Evolutionary conservation across 2,113 vertebrate species (phyloP).

Genomic region (Dromiciops gliroides): DNA sequence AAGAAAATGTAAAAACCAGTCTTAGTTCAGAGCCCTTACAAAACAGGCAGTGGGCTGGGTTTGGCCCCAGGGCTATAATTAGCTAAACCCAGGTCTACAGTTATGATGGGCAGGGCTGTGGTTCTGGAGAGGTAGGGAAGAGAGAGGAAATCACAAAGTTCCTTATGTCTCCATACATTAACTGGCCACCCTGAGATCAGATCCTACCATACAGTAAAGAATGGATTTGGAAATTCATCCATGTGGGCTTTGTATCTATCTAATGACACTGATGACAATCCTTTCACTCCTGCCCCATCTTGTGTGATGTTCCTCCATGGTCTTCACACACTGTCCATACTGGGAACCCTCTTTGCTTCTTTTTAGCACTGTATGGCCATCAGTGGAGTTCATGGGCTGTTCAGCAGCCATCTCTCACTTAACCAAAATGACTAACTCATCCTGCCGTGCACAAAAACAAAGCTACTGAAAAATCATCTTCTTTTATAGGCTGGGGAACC

Average conservation of each 20-base stretch:
- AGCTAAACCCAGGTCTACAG: not conserved
- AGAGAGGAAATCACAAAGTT: not conserved
- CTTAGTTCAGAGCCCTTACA: not conserved
- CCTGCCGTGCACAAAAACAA: not conserved
- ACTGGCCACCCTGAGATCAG: not conserved
- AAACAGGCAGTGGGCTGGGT: too few species aligned
- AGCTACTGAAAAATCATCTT: not conserved
- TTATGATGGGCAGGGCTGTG: not conserved
- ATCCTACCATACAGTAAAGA: not conserved
- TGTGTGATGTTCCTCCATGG: too few species aligned
- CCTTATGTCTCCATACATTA: not conserved
- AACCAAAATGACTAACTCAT: not conserved
- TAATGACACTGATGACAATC: not conserved
- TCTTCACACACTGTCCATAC: not conserved
- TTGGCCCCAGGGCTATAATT: not conserved
- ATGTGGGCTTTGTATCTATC: not conserved
- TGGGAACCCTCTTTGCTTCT: not conserved
- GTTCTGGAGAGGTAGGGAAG: not conserved
- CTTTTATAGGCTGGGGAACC: not conserved
- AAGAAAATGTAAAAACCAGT: not conserved
- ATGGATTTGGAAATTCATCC: not conserved
- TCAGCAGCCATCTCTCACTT: not conserved
- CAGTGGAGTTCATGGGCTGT: not conserved
- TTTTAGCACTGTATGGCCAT: not conserved
- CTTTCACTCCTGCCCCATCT: not conserved